phyloP scores from a whole-genome alignment of 1,140 invertebrate genomes.

The Stegodyphus dumicola region DNA sequence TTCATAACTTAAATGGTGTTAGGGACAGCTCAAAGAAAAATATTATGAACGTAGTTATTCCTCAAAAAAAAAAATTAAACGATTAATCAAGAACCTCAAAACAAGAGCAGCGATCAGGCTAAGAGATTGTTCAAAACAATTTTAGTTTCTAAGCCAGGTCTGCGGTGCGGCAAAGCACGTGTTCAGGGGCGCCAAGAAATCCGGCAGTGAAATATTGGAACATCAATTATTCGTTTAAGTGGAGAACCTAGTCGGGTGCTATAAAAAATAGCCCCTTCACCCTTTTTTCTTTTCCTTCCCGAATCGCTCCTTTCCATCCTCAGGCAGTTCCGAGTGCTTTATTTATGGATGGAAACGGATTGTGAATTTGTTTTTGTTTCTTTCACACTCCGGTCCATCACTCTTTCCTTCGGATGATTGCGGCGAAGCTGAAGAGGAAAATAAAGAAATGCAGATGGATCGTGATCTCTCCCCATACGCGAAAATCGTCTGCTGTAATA shows the following conservation, averaged over 20 bases:
- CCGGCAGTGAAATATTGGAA: conserved; percentile 43
- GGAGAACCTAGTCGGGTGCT: conserved; percentile 34
- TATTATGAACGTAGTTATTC: too few relatives aligned
- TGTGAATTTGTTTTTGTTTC: conserved; percentile 19
- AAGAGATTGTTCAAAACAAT: too few relatives aligned
- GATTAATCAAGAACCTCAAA: too few relatives aligned
- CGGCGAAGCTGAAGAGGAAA: background rate
- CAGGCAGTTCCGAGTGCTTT: background rate
- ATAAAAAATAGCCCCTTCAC: conserved; percentile 41
- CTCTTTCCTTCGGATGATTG: background rate
- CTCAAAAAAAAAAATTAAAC: too few relatives aligned
- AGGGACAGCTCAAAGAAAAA: too few relatives aligned
- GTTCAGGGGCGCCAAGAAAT: conserved; percentile 17
- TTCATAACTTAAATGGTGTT: too few relatives aligned
- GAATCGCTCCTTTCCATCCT: background rate
- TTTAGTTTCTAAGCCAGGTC: too few relatives aligned
- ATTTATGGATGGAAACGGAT: conserved; percentile 51
- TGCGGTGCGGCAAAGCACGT: conserved; percentile 12
- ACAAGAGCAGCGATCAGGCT: too few relatives aligned
- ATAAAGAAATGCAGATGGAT: background rate
- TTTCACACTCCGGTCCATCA: background rate
- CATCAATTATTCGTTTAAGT: conserved; percentile 56
- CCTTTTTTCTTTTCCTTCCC: background rate
- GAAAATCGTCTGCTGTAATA: background rate
- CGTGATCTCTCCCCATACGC: background rate